Conservation (phyloP, 2,113 vertebrate species). For the Notechis scutatus region DNA sequence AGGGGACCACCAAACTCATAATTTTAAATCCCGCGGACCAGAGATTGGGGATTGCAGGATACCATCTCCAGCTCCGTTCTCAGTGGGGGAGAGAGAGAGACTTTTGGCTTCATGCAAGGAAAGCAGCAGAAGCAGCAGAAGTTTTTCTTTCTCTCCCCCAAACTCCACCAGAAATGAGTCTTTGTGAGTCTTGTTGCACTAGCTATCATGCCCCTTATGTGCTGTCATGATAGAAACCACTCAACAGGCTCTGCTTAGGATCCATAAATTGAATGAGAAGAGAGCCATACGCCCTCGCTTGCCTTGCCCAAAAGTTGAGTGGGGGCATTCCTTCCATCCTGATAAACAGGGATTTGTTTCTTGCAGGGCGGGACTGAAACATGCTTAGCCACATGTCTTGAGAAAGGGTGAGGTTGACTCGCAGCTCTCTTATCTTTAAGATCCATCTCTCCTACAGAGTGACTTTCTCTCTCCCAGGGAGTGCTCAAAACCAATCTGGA, state of each 20-base stretch:
- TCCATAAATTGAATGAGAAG: not conserved
- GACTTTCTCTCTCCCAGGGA: not conserved
- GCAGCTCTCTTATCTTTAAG: not conserved
- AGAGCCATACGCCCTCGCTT: not conserved
- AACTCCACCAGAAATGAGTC: too few relatives aligned
- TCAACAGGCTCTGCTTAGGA: not conserved
- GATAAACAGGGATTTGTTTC: not conserved
- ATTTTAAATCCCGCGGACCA: too few relatives aligned
- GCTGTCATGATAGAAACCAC: not conserved
- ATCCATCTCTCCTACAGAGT: not conserved
- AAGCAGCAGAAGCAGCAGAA: too few relatives aligned
- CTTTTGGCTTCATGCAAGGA: too few relatives aligned
- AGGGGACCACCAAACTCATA: too few relatives aligned
- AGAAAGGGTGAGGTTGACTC: not conserved
- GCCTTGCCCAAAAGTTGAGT: not conserved
- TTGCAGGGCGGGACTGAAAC: not conserved
- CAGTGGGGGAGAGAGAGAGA: too few relatives aligned
- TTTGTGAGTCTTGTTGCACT: too few relatives aligned
- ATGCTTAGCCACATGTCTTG: not conserved
- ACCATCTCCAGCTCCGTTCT: too few relatives aligned
- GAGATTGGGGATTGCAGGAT: too few relatives aligned
- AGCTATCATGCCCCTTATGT: not conserved
- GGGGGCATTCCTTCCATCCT: not conserved
- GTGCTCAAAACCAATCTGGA: too few relatives aligned
- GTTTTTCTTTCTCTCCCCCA: too few relatives aligned